phyloP scores from a whole-genome alignment of 2,888 invertebrate genomes.

The Junonia oenone region DNA sequence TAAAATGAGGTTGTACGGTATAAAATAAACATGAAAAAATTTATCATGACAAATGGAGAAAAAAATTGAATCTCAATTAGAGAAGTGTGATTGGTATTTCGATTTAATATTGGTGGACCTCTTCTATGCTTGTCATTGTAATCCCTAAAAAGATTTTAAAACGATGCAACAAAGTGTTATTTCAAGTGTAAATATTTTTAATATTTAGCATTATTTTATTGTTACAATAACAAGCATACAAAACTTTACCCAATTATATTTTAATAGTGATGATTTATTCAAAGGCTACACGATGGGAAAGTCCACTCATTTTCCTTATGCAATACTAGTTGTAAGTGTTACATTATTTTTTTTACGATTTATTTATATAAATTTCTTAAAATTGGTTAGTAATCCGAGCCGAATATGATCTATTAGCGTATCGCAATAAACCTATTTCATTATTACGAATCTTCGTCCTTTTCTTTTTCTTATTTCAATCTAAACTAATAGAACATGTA shows the following conservation, averaged over 20 bases:
- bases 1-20: slow-evolving; percentile 20
- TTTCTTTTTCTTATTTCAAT: slow-evolving; percentile 1
- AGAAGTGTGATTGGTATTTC: slow-evolving; percentile 10
- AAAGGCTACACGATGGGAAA: slow-evolving; percentile 30
- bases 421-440: slow-evolving; percentile 20
- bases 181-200: slow-evolving; percentile 1
- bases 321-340: slow-evolving; percentile 79
- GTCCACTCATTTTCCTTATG: slow-evolving; percentile 72
- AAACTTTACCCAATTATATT: slow-evolving; percentile 16
- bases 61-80: slow-evolving; percentile 38
- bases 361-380: slow-evolving; percentile 63
- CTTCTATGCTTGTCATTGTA: slow-evolving; percentile 25
- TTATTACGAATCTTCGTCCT: neutral
- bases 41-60: slow-evolving; percentile 31
- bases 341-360: slow-evolving; percentile 72
- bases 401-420: slow-evolving; percentile 37
- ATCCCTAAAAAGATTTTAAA: slow-evolving; percentile 8
- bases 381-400: slow-evolving; percentile 55
- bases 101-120: slow-evolving; percentile 1
- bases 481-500: slow-evolving; percentile 16
- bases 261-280: slow-evolving; percentile 17
- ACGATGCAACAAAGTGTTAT: neutral
- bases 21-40: slow-evolving; percentile 22
- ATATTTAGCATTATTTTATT: slow-evolving; percentile 8
- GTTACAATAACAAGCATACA: slow-evolving; percentile 32